Conservation (phyloP, 2,797 vertebrate species). For the Phataginus tetradactyla region DNA sequence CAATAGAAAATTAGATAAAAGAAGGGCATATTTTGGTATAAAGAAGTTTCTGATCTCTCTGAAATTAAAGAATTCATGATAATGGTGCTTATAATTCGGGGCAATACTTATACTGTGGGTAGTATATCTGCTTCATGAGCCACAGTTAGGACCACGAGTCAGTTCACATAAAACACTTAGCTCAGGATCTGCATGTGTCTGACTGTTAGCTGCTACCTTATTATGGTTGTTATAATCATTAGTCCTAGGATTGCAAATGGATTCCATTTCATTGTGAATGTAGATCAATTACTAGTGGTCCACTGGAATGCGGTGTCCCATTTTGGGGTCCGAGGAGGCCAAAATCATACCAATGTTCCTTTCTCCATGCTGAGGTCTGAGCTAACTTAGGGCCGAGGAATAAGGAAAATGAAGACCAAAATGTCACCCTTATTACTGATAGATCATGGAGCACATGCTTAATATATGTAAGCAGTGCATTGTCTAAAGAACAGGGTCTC, state of each 20-base stretch:
- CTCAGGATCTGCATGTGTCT: neutral
- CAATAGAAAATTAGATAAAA: neutral
- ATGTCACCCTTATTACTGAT: neutral
- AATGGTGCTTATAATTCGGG: neutral
- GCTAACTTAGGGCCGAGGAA: neutral
- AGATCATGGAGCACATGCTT: neutral
- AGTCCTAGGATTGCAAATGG: neutral
- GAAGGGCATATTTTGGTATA: neutral
- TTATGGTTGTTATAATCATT: neutral
- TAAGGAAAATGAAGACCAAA: neutral
- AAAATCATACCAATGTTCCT: neutral
- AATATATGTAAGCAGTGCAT: neutral
- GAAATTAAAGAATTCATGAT: neutral
- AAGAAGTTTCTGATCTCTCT: neutral
- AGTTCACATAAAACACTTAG: neutral
- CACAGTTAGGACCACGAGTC: neutral
- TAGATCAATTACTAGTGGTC: neutral
- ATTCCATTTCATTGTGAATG: neutral
- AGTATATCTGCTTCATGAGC: neutral
- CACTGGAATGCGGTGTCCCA: neutral
- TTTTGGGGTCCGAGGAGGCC: neutral
- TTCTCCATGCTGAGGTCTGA: neutral
- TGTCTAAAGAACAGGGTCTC: neutral
- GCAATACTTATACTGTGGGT: fast-evolving
- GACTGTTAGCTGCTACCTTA: neutral